Base-by-base conservation (phyloP, 2,888 invertebrate genomes). In the Phania funesta region DNA sequence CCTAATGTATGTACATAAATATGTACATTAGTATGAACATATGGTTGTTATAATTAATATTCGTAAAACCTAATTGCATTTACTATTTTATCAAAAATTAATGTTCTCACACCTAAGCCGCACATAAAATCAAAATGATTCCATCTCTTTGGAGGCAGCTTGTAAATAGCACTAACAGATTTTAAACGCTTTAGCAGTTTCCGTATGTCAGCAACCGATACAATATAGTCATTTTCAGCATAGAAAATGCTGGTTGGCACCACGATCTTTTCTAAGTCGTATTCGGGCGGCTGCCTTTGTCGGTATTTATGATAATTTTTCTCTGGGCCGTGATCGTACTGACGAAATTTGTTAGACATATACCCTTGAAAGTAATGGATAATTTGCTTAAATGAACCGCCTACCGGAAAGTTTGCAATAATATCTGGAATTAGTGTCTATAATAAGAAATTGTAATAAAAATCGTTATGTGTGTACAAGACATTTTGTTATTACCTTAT, bases 281-380 rank as follows among this genome's bases (percentile, higher is more conserved):
- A 90, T 35, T 90, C 89, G 11, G 90, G 90, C 1, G 90, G 90
- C 44, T 87, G 87, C 22, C 88, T 84, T 70, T 88, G 88, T 75
- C 88, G 87, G 54, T 90, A 90, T 64, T 87, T 83, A 8, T 87
- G 52, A 85, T 86, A 87, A 67, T 90, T 90, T n/a, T 87, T 86
- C 58, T 88, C 87, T 0, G 86, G 86, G 0, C 90, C 90, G 52
- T 90, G 88, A 71, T 90, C 90, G 52, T 90, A 90, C 11, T 90
- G 89, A 2, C 90, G 87, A 46, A 90, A 90, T 24, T 87, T 87
- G 11, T 88, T 87, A 8, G 90, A 90, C n/a, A 90, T 87, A 26
- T 90, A 90, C 6, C 89, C 90, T 76, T 90, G 90, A 46, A 90
- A 90, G 62, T 90, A 90, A 79, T 90, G 90, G 86, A 90, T 90